These are phyloP conservation scores for Canis aureus DNA, from an alignment of 2,113 vertebrate genomes.

Conservation along the genomic window DNA sequence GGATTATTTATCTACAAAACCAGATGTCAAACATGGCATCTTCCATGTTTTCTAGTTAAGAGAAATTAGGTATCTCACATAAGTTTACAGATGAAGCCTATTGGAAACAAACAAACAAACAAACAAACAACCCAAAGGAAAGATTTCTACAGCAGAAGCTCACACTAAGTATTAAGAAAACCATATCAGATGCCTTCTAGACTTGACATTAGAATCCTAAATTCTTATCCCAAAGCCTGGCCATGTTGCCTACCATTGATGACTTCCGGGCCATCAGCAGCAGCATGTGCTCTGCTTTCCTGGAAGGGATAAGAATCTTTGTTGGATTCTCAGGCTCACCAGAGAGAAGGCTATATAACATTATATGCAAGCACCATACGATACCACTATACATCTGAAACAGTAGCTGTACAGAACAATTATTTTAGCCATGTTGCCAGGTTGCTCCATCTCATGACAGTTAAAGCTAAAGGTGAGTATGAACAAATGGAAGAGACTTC, in stretches of 20 bases:
- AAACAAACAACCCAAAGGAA: not conserved
- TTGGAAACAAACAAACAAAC: too few relatives aligned
- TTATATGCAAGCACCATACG: not conserved
- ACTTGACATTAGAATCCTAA: not conserved
- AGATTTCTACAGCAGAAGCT: not conserved
- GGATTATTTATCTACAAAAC: not conserved
- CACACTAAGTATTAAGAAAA: not conserved
- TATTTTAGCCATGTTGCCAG: not conserved
- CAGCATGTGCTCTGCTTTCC: not conserved
- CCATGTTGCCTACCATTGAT: not conserved
- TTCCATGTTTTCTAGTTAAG: not conserved
- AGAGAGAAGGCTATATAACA: not conserved
- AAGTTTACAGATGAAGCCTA: not conserved
- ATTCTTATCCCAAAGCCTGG: not conserved
- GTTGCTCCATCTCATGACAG: not conserved
- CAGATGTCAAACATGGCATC: not conserved
- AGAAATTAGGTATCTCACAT: slow-evolving; percentile 16
- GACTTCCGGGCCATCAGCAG: not conserved
- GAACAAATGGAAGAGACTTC: slow-evolving; percentile 40
- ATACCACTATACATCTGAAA: not conserved
- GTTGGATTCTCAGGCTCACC: not conserved
- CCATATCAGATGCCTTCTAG: not conserved
- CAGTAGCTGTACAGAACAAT: not conserved
- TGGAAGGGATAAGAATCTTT: not conserved
- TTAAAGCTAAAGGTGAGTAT: not conserved